Evolutionary conservation across 2,113 vertebrate genomes (phyloP).

Genomic region (Melospiza melodia): DNA sequence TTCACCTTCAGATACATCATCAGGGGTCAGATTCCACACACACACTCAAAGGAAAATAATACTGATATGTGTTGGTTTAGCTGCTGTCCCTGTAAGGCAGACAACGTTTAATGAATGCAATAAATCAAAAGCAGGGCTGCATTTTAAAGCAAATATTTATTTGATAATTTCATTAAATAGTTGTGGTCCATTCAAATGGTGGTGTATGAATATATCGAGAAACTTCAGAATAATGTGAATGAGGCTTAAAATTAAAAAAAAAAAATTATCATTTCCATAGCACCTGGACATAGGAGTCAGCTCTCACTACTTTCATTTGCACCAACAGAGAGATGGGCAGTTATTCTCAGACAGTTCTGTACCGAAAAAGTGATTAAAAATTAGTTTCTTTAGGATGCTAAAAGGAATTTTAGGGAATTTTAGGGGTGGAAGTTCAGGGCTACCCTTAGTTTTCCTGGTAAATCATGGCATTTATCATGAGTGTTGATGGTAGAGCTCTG

Average conservation of each 20-base stretch:
- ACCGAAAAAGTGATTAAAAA: not conserved
- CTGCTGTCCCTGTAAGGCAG: not conserved
- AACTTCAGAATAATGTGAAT: not conserved
- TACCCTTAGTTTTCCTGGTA: not conserved
- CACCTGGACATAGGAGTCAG: not conserved
- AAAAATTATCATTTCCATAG: not conserved
- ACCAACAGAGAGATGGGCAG: not conserved
- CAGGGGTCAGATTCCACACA: not conserved
- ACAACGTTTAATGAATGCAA: not conserved
- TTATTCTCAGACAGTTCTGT: not conserved
- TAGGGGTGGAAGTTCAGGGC: not conserved
- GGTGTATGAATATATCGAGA: not conserved
- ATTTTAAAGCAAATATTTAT: slow-evolving; percentile 32
- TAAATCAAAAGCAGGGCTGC: slow-evolving; percentile 8
- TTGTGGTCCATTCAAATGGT: not conserved
- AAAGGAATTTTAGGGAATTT: not conserved
- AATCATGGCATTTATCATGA: not conserved
- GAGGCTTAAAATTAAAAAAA: not conserved
- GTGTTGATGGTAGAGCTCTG: not conserved
- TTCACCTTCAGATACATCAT: not conserved
- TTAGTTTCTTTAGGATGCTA: not conserved
- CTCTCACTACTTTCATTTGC: not conserved
- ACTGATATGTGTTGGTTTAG: not conserved
- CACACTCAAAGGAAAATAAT: not conserved
- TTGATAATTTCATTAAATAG: not conserved